Evolutionary conservation across 2,797 vertebrate species (phyloP).

Genomic region (Hephaestus fuliginosus): DNA sequence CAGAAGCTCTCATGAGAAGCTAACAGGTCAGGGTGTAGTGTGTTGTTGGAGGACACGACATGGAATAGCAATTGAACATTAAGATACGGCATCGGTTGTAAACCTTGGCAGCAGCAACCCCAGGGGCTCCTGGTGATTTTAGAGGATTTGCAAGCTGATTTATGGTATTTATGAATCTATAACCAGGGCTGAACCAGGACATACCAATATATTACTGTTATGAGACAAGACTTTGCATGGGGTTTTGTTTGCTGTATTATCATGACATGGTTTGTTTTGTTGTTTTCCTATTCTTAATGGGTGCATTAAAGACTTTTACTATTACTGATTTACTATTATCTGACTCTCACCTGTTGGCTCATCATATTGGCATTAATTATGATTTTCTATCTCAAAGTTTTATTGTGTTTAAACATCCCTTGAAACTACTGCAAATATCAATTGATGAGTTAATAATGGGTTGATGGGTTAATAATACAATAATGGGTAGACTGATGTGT

Average conservation of each 20-base stretch:
- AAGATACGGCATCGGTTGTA: conserved; percentile 12
- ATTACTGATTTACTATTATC: too few relatives aligned
- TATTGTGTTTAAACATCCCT: neutral
- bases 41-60: conserved; percentile 15
- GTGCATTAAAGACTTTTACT: neutral
- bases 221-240: neutral
- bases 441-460: neutral
- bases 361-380: neutral
- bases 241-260: neutral
- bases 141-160: conserved; percentile 22
- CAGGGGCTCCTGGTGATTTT: neutral
- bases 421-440: neutral
- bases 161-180: conserved; percentile 26
- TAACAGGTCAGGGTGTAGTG: conserved; percentile 3
- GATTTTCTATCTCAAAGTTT: neutral
- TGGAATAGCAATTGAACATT: neutral
- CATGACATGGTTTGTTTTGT: neutral
- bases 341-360: neutral
- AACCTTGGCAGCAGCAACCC: conserved; percentile 1
- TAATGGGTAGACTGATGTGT: too few relatives aligned
- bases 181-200: conserved; percentile 6
- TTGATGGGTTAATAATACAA: too few relatives aligned
- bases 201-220: neutral
- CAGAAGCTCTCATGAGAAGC: neutral
- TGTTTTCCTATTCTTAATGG: neutral